These are phyloP conservation scores for Charanyca ferruginea DNA, from an alignment of 2,888 invertebrate species.

Conservation along the genomic window DNA sequence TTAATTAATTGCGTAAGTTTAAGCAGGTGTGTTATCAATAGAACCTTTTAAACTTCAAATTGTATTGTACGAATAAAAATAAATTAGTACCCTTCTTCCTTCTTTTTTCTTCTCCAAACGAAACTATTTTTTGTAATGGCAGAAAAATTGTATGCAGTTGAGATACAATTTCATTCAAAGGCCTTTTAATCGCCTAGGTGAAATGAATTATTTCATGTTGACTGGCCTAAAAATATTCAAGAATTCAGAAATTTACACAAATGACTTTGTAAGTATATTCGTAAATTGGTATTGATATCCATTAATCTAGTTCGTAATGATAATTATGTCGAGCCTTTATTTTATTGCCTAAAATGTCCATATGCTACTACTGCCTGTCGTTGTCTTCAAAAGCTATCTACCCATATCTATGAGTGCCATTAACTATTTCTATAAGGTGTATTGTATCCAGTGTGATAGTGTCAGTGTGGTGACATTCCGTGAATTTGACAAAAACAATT, in stretches of 20 bases:
- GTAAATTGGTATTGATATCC: too few species aligned
- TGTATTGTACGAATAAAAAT: too few species aligned
- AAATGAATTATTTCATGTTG: too few species aligned
- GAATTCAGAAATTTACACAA: constrained; percentile 4
- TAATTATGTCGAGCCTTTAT: neutral
- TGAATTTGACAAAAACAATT: neutral
- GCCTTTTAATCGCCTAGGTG: too few species aligned
- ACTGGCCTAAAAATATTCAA: neutral
- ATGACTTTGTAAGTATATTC: too few species aligned
- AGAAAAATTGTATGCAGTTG: too few species aligned
- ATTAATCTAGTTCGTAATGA: neutral
- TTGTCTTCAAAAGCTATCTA: neutral
- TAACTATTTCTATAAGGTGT: neutral
- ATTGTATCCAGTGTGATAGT: neutral
- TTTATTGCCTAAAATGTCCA: neutral
- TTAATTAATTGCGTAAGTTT: accelerated
- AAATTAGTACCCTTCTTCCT: too few species aligned
- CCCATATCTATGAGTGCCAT: neutral
- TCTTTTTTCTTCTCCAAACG: too few species aligned
- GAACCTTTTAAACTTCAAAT: neutral
- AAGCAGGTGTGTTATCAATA: neutral
- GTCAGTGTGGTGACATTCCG: neutral
- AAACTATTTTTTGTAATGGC: too few species aligned
- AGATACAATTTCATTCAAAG: too few species aligned
- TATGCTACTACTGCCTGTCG: neutral